Evolutionary conservation across 1,140 invertebrate species (phyloP), one percentile per base, ranked within the genome.

Genomic region (Tetramorium parvispinum): DNA sequence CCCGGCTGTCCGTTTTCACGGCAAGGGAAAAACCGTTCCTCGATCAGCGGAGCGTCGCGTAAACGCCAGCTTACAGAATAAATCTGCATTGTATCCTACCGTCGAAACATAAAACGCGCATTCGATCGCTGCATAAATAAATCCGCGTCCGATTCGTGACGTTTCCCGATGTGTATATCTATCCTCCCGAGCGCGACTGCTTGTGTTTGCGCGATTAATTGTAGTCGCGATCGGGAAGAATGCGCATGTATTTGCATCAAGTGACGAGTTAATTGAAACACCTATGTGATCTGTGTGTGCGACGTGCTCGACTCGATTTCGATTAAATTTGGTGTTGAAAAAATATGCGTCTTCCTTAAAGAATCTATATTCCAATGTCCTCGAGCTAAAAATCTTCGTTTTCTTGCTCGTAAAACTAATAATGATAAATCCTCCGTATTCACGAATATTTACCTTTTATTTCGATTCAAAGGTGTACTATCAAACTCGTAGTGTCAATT

Each of bases 121-220:
- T 82, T 73, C 79, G 66, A 82, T 82, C 66, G 51, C 18, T 73
- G 66, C 66, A 82, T 82, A 73, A 73, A 82, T 82, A 82, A 73
- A 43, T 81, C 46, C 63, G 63, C 79, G 53, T 32, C 11, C 79
- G 65, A 71, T 75, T 37, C 40, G 53, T 21, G 51, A 59, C 40
- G 49, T 46, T 82, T 71, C 40, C 3, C 66, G 18, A 24, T 40
- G 53, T 32, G 46, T 49, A 27, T 43, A 57, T 82, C 11, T 24
- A 43, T 53, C 5, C 65, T 57, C 40, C 46, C 37, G 27, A 57
- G 18, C 37, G 32, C 46, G 27, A 82, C 51, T 53, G 37, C 13
- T 7, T 27, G 37, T 82, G n/a, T 61, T 75, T 61, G 53, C 66
- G 68, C 68, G 40, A 83, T 83, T 83, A 75, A 83, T 83, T 46